Evolutionary conservation across 2,888 invertebrate genomes (phyloP).

Genomic region (Oxystoma pomonae): DNA sequence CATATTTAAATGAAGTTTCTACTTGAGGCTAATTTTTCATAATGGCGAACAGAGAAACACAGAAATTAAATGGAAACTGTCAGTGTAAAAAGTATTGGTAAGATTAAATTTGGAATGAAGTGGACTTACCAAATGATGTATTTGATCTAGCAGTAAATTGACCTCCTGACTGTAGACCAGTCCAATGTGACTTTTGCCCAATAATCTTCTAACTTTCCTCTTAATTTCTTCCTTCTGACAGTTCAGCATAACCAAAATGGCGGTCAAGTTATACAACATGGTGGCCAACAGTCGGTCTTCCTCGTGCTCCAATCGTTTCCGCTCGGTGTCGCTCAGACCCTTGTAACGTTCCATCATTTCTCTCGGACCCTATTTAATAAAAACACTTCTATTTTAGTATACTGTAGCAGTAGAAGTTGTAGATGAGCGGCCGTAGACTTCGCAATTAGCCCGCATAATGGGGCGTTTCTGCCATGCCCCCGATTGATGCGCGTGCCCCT

Average conservation of each 20-base stretch:
- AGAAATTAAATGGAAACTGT: no score
- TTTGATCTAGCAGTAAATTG: conserved; percentile 91
- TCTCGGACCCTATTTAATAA: conserved; percentile 75
- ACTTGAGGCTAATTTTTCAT: no score
- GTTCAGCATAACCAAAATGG: conserved; percentile 90
- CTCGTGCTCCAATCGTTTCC: conserved; percentile 94
- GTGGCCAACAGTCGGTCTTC: conserved; percentile 94
- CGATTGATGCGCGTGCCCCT: no score
- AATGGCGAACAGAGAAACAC: no score
- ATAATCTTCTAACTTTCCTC: conserved; percentile 80
- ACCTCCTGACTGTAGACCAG: conserved; percentile 96
- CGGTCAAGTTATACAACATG: conserved; percentile 93
- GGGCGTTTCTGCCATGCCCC: no score
- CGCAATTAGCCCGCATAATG: no score
- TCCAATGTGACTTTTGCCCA: conserved; percentile 98
- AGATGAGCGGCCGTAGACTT: no score
- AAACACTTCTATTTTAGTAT: no score
- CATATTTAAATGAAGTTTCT: no score
- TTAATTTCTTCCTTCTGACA: conserved; percentile 80
- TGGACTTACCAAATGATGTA: conserved; percentile 80
- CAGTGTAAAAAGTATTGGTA: no score
- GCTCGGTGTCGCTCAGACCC: conserved; percentile 84
- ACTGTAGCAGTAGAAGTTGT: no score
- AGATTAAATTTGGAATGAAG: no score
- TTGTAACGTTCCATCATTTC: conserved; percentile 99